A percentile compares a stretch with the other conserved stretches of the same genome.
phyloP scores from a whole-genome alignment of 2,113 vertebrate genomes.

The Peromyscus polionotus region DNA sequence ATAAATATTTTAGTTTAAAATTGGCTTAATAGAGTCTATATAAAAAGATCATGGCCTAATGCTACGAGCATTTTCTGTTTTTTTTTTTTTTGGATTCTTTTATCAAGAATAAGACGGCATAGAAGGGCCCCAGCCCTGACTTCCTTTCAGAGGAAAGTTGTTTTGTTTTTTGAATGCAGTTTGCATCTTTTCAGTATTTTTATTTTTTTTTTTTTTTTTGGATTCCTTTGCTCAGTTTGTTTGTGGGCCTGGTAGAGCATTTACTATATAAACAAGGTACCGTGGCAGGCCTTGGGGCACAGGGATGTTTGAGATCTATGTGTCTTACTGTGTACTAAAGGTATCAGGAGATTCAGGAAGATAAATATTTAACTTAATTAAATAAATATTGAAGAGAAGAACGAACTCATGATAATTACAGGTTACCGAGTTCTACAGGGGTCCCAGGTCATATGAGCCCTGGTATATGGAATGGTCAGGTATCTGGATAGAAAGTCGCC shows the following conservation, averaged over 20 bases:
- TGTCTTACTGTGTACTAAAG: not conserved
- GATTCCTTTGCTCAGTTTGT: not conserved
- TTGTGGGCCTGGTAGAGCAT: not conserved
- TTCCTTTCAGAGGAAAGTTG: too few relatives aligned
- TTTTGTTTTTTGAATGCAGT: too few relatives aligned
- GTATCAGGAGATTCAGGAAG: not conserved
- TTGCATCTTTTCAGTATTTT: too few relatives aligned
- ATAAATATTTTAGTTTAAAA: constrained; percentile 58
- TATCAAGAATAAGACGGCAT: too few relatives aligned
- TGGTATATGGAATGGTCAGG: not conserved
- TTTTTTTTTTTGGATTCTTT: not conserved
- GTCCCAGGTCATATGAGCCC: not conserved
- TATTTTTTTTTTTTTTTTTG: too few relatives aligned
- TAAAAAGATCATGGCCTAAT: not conserved
- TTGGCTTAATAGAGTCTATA: not conserved
- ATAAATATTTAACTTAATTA: not conserved
- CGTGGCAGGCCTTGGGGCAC: not conserved
- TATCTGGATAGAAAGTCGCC: not conserved
- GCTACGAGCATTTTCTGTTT: not conserved
- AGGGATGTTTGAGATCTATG: not conserved
- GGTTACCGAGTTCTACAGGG: not conserved
- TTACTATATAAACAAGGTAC: not conserved
- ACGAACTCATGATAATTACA: not conserved
- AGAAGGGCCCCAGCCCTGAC: too few relatives aligned
- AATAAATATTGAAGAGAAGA: not conserved